Base-by-base conservation (phyloP, 1,140 invertebrate genomes). In the Leptopilina clavipes region DNA sequence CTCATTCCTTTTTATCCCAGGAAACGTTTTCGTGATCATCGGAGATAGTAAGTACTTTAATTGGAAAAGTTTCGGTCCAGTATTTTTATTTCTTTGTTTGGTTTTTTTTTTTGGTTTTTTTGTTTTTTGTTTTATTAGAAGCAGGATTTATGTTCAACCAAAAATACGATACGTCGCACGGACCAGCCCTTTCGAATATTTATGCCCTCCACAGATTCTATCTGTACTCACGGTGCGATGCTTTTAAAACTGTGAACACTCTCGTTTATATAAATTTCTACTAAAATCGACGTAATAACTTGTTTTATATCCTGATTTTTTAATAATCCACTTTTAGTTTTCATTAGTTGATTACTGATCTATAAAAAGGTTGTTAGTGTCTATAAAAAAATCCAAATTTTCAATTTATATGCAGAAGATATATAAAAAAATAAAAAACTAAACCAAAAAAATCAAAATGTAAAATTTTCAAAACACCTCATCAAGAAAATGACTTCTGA, bases 41-140 rank as follows among this genome's bases (percentile, higher is more conserved):
- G 37, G 54, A 76, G 71, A 80, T 74, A 78, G 44, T 40, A 73
- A 75, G 73, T 76, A 76, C 75, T 78, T 78, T 78, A 81, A 81
- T 78, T 81, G 74, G 77, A 75, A 81, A 81, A 81, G 76, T 78
- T 81, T 72, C 52, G 43, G 59, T 65, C 59, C 59, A 65, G 25
- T n/a, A 65, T 65, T 65, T 65, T 37, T 65, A 74, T 71, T 77
- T 71, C 59, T 54, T 73, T 43, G 17, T 65, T 40, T 40, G 37
- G 9, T 0, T 40, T 7, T 40, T 40, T 40, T 40, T 65, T 65
- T 59, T 31, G 25, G 56, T 71, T 76, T 70, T 52, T 54, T 73
- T 40, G 11, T 65, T 11, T 70, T 70, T 73, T 77, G 40, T 65
- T 65, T 65, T 65, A 65, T 65, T 65, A 65, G 59, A 65, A 65